Conservation (phyloP, 2,797 vertebrate genomes). For the Cirrhinus molitorella region DNA sequence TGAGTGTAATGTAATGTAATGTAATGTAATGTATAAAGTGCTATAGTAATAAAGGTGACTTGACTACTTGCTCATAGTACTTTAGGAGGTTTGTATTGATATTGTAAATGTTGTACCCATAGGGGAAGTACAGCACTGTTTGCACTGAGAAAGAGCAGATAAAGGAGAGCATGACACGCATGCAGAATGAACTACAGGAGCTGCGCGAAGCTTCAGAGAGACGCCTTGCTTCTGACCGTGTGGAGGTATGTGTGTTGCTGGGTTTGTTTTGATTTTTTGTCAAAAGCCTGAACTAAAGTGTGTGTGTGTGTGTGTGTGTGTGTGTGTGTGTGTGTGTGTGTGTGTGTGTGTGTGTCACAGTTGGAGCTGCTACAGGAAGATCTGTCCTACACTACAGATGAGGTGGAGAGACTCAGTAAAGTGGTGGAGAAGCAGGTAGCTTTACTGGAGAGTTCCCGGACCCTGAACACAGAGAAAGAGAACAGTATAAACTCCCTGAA, state of each 20-base stretch:
- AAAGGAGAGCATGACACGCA: constrained; percentile 72
- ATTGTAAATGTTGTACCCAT: constrained; percentile 35
- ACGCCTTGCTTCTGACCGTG: constrained; percentile 82
- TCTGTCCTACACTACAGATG: constrained; percentile 84
- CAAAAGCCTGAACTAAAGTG: not conserved
- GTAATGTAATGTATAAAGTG: not conserved
- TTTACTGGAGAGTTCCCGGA: constrained; percentile 84
- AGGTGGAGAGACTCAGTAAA: constrained; percentile 88
- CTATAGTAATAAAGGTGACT: not conserved
- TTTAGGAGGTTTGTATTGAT: not conserved
- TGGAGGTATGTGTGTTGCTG: constrained; percentile 80
- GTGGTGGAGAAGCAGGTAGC: constrained; percentile 85
- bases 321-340: constrained; percentile 10
- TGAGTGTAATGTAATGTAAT: not conserved
- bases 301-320: constrained; percentile 9
- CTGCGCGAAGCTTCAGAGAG: constrained; percentile 84
- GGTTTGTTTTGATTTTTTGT: not conserved
- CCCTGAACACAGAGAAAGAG: constrained; percentile 82
- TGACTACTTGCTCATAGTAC: not conserved
- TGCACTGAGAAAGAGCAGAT: constrained; percentile 83
- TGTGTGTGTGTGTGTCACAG: constrained; percentile 68
- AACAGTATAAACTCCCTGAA: constrained; percentile 82
- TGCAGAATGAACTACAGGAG: constrained; percentile 83
- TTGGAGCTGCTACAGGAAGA: constrained; percentile 92
- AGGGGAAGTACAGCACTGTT: constrained; percentile 84